Evolutionary conservation across 1,140 invertebrate genomes (phyloP).

Genomic region (Papilio xuthus): DNA sequence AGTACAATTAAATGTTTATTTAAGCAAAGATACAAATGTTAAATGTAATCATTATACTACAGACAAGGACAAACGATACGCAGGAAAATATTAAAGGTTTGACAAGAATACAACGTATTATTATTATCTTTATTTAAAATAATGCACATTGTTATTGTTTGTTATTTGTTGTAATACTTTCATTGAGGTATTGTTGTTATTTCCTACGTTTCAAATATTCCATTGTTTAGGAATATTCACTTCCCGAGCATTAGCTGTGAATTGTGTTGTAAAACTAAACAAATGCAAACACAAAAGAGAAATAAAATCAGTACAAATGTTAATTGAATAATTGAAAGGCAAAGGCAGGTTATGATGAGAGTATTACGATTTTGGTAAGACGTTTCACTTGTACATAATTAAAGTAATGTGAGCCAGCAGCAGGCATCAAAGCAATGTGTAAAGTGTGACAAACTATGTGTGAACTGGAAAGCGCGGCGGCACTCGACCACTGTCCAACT

Average conservation of each 20-base stretch:
- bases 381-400: too few species aligned
- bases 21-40: not conserved
- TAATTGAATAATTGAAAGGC: too few species aligned
- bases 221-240: constrained; percentile 3
- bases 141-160: not conserved
- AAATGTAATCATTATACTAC: too few species aligned
- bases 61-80: not conserved
- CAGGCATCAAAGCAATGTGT: not conserved
- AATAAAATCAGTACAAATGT: not conserved
- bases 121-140: not conserved
- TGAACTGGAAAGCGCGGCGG: not conserved
- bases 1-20: not conserved
- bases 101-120: not conserved
- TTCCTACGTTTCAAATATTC: not conserved
- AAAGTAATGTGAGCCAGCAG: too few species aligned
- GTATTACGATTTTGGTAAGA: not conserved
- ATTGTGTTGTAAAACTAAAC: not conserved
- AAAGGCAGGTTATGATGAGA: not conserved
- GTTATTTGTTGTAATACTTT: not conserved
- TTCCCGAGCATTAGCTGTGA: not conserved
- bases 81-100: not conserved
- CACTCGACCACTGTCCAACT: not conserved
- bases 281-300: not conserved
- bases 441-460: not conserved
- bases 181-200: not conserved